Conservation (phyloP, 2,888 invertebrate species). For the Petrophora chlorosata region DNA sequence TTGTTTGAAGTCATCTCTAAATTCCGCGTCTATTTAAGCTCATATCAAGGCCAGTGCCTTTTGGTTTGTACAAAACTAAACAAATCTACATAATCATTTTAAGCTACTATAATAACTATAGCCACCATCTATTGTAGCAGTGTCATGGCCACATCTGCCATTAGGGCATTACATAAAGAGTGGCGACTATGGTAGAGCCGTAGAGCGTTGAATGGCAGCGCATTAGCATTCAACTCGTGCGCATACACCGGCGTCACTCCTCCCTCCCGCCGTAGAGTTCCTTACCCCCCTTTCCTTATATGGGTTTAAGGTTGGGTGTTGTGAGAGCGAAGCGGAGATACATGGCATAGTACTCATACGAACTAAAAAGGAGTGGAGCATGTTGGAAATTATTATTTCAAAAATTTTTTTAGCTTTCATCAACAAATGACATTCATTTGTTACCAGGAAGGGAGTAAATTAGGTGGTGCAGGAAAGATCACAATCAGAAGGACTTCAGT, state of each 20-base stretch:
- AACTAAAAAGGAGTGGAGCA: no score
- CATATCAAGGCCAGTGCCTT: background rate
- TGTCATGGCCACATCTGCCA: slow-evolving; percentile 13
- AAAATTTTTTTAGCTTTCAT: no score
- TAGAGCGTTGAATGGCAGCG: slow-evolving; percentile 40
- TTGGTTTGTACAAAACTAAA: background rate
- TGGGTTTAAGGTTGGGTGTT: slow-evolving; percentile 19
- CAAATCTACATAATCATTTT: slow-evolving; percentile 3
- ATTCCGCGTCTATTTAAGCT: no score
- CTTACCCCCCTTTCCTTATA: slow-evolving; percentile 17
- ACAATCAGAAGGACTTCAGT: no score
- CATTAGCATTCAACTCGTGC: slow-evolving; percentile 62
- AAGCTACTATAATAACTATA: no score
- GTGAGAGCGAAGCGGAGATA: slow-evolving; percentile 4
- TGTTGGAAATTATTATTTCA: no score
- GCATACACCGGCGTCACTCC: slow-evolving; percentile 45
- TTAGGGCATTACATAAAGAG: slow-evolving; percentile 15
- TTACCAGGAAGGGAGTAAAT: no score
- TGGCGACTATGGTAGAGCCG: background rate
- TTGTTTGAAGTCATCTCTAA: no score
- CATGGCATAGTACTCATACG: background rate
- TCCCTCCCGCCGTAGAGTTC: slow-evolving; percentile 22
- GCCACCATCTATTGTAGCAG: slow-evolving; percentile 3
- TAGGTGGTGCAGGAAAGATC: no score
- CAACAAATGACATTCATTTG: no score